Evolutionary conservation across 1,140 invertebrate genomes (phyloP).

Genomic region (Hetaerina americana): DNA sequence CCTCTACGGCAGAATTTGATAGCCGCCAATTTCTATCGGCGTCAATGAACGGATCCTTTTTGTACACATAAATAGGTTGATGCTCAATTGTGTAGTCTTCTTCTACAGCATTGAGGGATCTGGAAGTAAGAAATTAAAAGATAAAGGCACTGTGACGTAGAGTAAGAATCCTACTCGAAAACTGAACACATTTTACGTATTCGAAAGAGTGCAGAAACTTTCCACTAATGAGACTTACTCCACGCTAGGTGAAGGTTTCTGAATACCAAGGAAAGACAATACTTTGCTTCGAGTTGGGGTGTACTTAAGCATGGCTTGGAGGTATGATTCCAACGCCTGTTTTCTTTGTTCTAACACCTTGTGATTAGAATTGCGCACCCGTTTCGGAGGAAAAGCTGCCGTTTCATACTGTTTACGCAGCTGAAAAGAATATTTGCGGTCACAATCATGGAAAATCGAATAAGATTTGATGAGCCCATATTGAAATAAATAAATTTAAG

Average conservation of each 20-base stretch:
- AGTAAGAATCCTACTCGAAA: too few species aligned
- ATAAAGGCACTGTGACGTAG: too few species aligned
- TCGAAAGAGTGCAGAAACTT: not conserved
- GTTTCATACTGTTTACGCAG: constrained; percentile 33
- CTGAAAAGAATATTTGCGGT: constrained; percentile 17
- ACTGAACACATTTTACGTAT: too few species aligned
- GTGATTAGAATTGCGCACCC: constrained; percentile 42
- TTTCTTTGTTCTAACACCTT: constrained; percentile 46
- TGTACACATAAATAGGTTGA: constrained; percentile 19
- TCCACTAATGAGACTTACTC: constrained; percentile 5
- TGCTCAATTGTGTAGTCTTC: constrained; percentile 13
- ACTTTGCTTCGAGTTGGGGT: constrained; percentile 12
- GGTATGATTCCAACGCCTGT: constrained; percentile 38
- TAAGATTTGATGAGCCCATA: not conserved
- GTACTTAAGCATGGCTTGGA: constrained; percentile 37
- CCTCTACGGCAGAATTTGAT: constrained; percentile 18
- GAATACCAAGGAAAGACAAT: constrained; percentile 11
- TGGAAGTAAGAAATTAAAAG: constrained; percentile 7
- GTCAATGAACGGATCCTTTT: constrained; percentile 20
- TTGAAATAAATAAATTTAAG: not conserved
- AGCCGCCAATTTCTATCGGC: constrained; percentile 17
- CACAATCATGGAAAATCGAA: not conserved
- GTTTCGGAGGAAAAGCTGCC: constrained; percentile 46
- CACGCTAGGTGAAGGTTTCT: not conserved
- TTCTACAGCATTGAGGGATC: constrained; percentile 5